phyloP scores from a whole-genome alignment of 2,113 vertebrate species.

The Nothobranchius kuhntae region DNA sequence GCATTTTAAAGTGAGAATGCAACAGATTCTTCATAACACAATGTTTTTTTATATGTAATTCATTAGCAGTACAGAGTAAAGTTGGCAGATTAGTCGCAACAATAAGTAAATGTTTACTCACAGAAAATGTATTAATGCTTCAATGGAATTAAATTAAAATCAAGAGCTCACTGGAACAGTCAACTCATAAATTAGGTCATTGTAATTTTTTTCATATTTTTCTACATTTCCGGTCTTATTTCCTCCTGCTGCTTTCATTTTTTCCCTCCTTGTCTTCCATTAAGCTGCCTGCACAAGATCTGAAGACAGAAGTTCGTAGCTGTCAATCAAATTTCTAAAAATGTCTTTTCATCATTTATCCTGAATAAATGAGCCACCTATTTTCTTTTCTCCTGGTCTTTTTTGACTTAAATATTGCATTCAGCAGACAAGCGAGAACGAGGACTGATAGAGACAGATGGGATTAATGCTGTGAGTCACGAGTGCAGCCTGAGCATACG shows the following conservation, averaged over 20 bases:
- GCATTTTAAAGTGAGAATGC: neutral
- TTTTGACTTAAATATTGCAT: slow-evolving; percentile 52
- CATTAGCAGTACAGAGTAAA: neutral
- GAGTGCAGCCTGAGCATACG: slow-evolving; percentile 25
- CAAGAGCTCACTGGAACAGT: slow-evolving; percentile 13
- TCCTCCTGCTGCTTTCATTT: slow-evolving; percentile 22
- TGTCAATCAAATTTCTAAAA: slow-evolving; percentile 67
- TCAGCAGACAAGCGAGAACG: slow-evolving; percentile 32
- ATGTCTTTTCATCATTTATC: slow-evolving; percentile 50
- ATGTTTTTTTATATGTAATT: neutral
- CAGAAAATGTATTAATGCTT: neutral
- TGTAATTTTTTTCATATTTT: neutral
- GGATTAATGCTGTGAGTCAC: slow-evolving; percentile 46
- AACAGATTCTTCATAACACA: neutral
- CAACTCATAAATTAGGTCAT: slow-evolving; percentile 18
- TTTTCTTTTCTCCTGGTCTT: slow-evolving; percentile 38
- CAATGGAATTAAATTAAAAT: slow-evolving; percentile 4
- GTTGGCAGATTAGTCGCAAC: neutral
- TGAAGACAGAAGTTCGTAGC: slow-evolving; percentile 48
- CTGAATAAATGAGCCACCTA: slow-evolving; percentile 56
- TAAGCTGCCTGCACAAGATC: slow-evolving; percentile 36
- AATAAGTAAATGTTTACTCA: neutral
- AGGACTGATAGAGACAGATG: slow-evolving; percentile 10
- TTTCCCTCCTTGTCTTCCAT: slow-evolving; percentile 27
- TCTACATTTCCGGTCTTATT: slow-evolving; percentile 10